These are phyloP conservation scores for Scelioninae gen. 2 DNA, from an alignment of 2,888 invertebrate species.

Conservation along the genomic window DNA sequence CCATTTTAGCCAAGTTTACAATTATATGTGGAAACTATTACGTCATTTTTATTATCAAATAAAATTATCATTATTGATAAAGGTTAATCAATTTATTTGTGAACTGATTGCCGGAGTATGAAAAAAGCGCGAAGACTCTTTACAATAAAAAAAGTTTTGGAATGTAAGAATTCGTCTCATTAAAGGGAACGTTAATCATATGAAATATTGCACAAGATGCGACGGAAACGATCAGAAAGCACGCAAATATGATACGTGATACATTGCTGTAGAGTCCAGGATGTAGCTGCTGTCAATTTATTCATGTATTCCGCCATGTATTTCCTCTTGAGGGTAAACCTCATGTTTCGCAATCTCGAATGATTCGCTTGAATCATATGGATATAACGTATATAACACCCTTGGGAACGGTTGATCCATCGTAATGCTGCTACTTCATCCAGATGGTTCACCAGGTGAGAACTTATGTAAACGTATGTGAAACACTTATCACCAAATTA, in stretches of 20 bases:
- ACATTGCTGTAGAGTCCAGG: conserved; percentile 49
- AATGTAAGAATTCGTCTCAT: conserved; percentile 32
- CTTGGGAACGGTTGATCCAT: conserved; percentile 54
- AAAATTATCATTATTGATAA: too few species aligned
- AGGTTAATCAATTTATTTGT: too few species aligned
- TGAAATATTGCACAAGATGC: conserved; percentile 34
- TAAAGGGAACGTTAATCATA: conserved; percentile 39
- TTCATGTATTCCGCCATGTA: conserved; percentile 60
- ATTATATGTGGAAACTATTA: too few species aligned
- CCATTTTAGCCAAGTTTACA: too few species aligned
- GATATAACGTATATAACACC: conserved; percentile 58
- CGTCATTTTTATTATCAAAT: too few species aligned
- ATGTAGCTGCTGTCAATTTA: conserved; percentile 58
- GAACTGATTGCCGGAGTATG: too few species aligned
- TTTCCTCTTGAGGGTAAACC: conserved; percentile 60
- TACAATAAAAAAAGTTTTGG: neutral
- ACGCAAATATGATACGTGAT: conserved; percentile 56
- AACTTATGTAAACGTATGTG: conserved; percentile 46
- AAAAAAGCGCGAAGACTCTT: too few species aligned
- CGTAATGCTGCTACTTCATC: conserved; percentile 53
- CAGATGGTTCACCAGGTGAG: conserved; percentile 42
- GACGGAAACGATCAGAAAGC: conserved; percentile 52
- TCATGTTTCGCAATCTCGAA: conserved; percentile 59
- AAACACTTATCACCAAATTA: conserved; percentile 44
- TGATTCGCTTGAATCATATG: conserved; percentile 60